Evolutionary conservation across 2,113 vertebrate species (phyloP), one percentile per base, ranked within the genome.

Genomic region (Myotis lucifugus): DNA sequence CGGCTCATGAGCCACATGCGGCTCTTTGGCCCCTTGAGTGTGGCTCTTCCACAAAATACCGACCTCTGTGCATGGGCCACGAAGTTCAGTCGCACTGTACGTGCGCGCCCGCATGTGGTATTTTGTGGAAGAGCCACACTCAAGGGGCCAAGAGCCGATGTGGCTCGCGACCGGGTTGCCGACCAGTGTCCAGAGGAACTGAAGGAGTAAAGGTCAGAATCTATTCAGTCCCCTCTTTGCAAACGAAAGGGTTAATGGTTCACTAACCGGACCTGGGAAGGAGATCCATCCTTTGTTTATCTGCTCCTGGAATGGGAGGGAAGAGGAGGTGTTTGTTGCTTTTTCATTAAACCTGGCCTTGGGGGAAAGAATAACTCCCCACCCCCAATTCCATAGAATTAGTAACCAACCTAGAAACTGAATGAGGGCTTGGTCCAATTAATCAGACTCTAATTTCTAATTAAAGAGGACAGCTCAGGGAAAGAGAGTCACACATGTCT

Each of bases 381-480:
- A 5, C 77, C n/a, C n/a, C 77, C 3, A 61, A 66, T 27, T 21
- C 29, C 7, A 0, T n/a, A 19, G 72, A 81, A 61, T 91, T 88
- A 88, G 37, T 59, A 94, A 90, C 84, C 46, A 92, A 88, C 79
- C 46, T 89, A 79, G 46, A 87, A 90, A 72, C 32, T 32, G 14
- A 95, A 29, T 32, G 11, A 92, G 27, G 42, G 6, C 25, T 54
- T 89, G 21, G 18, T 61, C 79, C 81, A 90, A 5, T 81, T n/a
- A 90, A 3, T 88, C 29, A 66, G 29, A 37, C 14, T 82, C 46
- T 85, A 19, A 84, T 78, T 92, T 91, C 78, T 94, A 34, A n/a
- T 56, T 82, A 52, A 76, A 92, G 34, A 84, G 27, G 19, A 89
- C 48, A 88, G 81, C 6, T 29, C 34, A 56, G 52, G 29, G 12